Evolutionary conservation across 2,113 vertebrate species (phyloP).

Genomic region (Notothenia rossii): DNA sequence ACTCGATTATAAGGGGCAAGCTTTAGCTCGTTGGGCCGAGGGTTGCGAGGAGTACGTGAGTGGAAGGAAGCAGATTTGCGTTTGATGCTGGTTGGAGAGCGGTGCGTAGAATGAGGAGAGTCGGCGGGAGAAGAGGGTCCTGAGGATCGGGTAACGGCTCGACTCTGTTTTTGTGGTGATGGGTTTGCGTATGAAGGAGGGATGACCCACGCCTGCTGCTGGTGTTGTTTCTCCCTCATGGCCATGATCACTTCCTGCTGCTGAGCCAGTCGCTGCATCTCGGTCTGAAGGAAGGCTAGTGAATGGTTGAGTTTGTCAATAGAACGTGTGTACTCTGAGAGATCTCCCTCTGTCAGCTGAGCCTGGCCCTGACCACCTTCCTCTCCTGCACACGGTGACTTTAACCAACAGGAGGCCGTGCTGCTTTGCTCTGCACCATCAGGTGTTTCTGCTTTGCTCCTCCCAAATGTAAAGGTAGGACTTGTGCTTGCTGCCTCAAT

Average conservation of each 20-base stretch:
- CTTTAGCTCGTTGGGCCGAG: constrained; percentile 94
- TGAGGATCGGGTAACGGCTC: constrained; percentile 82
- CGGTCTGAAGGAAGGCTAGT: constrained; percentile 92
- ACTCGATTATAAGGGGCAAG: constrained; percentile 93
- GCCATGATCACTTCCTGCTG: constrained; percentile 98
- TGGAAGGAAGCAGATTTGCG: constrained; percentile 92
- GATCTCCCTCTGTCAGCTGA: constrained; percentile 87
- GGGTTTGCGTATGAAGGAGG: constrained; percentile 88
- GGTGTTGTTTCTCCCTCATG: constrained; percentile 93
- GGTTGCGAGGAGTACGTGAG: constrained; percentile 88
- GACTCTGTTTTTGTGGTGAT: constrained; percentile 90
- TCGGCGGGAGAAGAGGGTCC: constrained; percentile 88
- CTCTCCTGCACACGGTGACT: constrained; percentile 83
- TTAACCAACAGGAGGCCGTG: constrained; percentile 70
- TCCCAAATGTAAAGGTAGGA: constrained; percentile 66
- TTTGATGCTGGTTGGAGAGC: constrained; percentile 90
- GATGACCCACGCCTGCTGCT: constrained; percentile 94
- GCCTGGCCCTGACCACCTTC: constrained; percentile 65
- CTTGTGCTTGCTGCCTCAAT: constrained; percentile 57
- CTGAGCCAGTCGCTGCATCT: constrained; percentile 96
- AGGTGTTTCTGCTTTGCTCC: constrained; percentile 74
- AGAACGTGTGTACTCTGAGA: constrained; percentile 93
- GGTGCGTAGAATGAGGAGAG: constrained; percentile 87
- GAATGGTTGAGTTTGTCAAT: constrained; percentile 96
- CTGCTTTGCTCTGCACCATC: constrained; percentile 77